phyloP scores from a whole-genome alignment of 2,888 invertebrate genomes.

The Piscicola geometra region DNA sequence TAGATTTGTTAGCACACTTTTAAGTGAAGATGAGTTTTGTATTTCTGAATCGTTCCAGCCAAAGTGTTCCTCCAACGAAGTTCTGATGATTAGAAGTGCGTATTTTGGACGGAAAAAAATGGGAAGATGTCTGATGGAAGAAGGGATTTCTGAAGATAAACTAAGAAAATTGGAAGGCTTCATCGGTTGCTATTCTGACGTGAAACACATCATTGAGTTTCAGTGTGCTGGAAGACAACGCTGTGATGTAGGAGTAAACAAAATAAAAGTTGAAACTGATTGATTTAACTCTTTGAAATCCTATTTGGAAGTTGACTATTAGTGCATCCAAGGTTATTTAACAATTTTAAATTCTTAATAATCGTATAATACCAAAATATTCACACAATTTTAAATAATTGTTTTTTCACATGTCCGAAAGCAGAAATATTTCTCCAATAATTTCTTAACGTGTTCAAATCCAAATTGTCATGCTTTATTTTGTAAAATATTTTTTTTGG shows the following conservation, averaged over 20 bases:
- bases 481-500: too few species aligned
- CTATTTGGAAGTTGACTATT: constrained; percentile 1
- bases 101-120: too few species aligned
- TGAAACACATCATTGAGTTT: constrained; percentile 11
- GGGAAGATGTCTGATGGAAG: too few species aligned
- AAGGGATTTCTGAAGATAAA: too few species aligned
- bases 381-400: not conserved
- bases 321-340: constrained; percentile 16
- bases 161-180: not conserved
- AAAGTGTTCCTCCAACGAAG: too few species aligned
- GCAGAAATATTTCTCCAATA: not conserved
- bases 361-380: too few species aligned
- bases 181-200: constrained; percentile 13
- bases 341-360: not conserved
- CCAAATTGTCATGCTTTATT: too few species aligned
- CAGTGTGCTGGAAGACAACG: constrained; percentile 13
- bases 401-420: not conserved
- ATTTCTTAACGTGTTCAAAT: too few species aligned
- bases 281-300: constrained; percentile 16
- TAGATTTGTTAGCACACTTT: too few species aligned
- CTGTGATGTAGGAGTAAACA: constrained; percentile 14
- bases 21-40: too few species aligned
- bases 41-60: too few species aligned
- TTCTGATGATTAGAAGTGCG: too few species aligned
- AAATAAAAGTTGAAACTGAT: not conserved